These are phyloP conservation scores for Dendronephthya gigantea DNA, from an alignment of 64 coral and sea anemone species.

Conservation along the genomic window DNA sequence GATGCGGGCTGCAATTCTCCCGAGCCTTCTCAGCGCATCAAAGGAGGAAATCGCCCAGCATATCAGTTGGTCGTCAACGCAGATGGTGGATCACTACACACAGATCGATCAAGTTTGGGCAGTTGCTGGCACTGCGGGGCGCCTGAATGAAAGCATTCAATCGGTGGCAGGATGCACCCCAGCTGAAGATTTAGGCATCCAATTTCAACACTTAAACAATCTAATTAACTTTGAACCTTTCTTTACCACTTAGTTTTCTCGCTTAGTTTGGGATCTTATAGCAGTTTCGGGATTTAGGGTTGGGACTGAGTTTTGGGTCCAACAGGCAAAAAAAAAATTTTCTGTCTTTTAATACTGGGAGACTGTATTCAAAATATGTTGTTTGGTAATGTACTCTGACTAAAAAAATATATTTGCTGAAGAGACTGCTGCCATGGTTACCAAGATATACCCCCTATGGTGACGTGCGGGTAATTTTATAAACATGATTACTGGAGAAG, in stretches of 20 bases:
- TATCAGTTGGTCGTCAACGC: conserved; percentile 31
- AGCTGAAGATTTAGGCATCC: too few species aligned
- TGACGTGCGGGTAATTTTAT: too few species aligned
- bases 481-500: not conserved
- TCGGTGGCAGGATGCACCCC: too few species aligned
- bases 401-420: not conserved
- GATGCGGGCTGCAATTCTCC: conserved; percentile 35
- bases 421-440: not conserved
- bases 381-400: not conserved
- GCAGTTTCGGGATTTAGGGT: too few species aligned
- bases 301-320: too few species aligned
- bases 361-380: not conserved
- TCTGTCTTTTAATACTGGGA: not conserved
- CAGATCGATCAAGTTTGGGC: conserved; percentile 23
- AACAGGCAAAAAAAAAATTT: too few species aligned
- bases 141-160: too few species aligned
- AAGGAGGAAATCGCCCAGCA: conserved; percentile 33
- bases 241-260: too few species aligned
- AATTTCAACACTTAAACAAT: too few species aligned
- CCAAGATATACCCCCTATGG: too few species aligned
- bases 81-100: conserved; percentile 32
- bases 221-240: too few species aligned
- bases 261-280: too few species aligned
- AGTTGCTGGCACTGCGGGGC: not conserved
- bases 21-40: conserved; percentile 25